Evolutionary conservation across 2,113 vertebrate species (phyloP), one percentile per base, ranked within the genome.

Genomic region (Malurus cyaneus): DNA sequence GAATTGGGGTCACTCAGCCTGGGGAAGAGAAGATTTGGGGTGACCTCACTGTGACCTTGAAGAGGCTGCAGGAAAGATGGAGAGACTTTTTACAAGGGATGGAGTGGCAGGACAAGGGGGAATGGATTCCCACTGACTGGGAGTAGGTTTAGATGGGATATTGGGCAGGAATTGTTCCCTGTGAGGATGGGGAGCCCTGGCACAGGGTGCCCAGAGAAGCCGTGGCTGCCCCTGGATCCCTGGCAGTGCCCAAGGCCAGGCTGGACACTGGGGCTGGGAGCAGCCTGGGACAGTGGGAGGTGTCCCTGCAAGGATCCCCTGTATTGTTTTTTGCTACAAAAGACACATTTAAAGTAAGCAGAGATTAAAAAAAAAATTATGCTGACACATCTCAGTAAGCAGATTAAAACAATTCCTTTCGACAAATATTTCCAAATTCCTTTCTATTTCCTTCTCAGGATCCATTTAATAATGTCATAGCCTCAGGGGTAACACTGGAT

Each of bases 91-190:
- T 11, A 12, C 4, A 17, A n/a, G n/a, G 14, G 32, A 1, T n/a
- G 13, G 13, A 59, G 39, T 1, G n/a, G 5, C 23, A 60, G 46
- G n/a, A n/a, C 1, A 8, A 29, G 11, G 7, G 23, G 53, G 3
- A 46, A 29, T 12, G 39, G 61, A 5, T 81, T 25, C 60, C 7
- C 3, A 25, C 1, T 8, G 36, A 3, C 26, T 64, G 32, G 7
- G 2, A 3, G 4, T 0, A 14, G 10, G 8, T 6, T 0, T 52
- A 8, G 59, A 9, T n/a, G 8, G 29, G 32, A n/a, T n/a, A 1
- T 11, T 39, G 28, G 53, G 18, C 0, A 60, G 23, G 9, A 52
- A 39, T 24, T 36, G n/a, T 11, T 5, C 18, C 32, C 44, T 66
- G 59, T 0, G 6, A 57, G 44, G 23, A 36, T 24, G 67, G 17